Conservation (phyloP, 2,113 vertebrate species). For the Dipodomys merriami region DNA sequence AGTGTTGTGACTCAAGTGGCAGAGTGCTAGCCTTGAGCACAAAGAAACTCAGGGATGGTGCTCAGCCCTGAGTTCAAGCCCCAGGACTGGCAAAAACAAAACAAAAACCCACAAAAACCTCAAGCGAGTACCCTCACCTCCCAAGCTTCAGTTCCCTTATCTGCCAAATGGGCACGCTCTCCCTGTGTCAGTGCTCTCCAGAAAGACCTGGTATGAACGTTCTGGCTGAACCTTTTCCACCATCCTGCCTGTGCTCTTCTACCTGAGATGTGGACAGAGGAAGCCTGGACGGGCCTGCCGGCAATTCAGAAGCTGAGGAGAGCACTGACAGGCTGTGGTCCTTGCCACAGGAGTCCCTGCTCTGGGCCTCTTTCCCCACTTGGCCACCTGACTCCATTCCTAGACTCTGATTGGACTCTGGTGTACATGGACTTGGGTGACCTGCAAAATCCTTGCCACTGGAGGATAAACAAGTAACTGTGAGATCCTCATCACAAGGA, state of each 20-base stretch:
- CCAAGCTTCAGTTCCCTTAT: not conserved
- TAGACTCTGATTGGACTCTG: slow-evolving; percentile 72
- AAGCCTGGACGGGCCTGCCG: not conserved
- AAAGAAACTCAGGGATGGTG: too few relatives aligned
- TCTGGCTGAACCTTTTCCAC: not conserved
- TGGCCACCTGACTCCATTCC: not conserved
- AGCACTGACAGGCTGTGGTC: fast-evolving
- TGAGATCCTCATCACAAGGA: slow-evolving; percentile 45
- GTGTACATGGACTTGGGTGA: slow-evolving; percentile 71
- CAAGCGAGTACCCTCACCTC: not conserved
- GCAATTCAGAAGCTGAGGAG: not conserved
- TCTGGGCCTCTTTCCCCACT: not conserved
- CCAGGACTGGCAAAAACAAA: too few relatives aligned
- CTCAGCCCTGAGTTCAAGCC: too few relatives aligned
- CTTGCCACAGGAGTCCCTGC: not conserved
- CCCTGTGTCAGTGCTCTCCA: not conserved
- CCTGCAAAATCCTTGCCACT: slow-evolving; percentile 62
- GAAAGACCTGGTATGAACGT: not conserved
- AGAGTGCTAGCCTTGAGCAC: too few relatives aligned
- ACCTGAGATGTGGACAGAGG: not conserved
- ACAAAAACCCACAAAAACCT: not conserved
- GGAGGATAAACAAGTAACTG: slow-evolving; percentile 78
- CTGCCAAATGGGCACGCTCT: not conserved
- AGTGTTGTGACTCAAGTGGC: too few relatives aligned
- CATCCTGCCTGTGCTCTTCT: not conserved